Conservation (phyloP, 2,797 vertebrate genomes). For the Phyllotis vaccarum region DNA sequence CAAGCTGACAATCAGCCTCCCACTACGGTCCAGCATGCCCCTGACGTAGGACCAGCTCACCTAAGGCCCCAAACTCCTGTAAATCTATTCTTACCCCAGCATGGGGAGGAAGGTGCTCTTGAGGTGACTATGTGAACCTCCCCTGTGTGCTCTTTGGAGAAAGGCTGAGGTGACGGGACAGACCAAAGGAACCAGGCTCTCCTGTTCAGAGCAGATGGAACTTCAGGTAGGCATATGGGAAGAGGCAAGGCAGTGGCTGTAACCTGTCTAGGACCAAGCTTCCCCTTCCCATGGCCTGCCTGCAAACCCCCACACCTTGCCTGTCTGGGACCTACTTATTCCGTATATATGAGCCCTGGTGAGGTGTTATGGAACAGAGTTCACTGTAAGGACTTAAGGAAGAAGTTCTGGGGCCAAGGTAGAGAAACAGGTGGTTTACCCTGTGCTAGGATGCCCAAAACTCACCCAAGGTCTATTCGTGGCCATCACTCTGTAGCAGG, state of each 20-base stretch:
- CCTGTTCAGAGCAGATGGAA: neutral
- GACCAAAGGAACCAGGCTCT: neutral
- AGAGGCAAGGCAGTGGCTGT: neutral
- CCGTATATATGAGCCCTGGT: neutral
- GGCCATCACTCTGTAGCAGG: neutral
- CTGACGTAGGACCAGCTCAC: neutral
- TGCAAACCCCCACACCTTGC: fast-evolving
- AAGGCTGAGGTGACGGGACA: neutral
- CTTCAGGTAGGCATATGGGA: no score
- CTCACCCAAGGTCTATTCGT: neutral
- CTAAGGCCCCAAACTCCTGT: neutral
- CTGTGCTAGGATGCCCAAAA: neutral
- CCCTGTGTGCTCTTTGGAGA: neutral
- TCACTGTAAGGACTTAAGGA: neutral
- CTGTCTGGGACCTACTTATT: neutral
- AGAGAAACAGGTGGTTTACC: fast-evolving
- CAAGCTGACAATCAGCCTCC: neutral
- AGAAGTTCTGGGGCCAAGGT: fast-evolving
- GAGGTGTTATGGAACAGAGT: neutral
- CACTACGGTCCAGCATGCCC: neutral
- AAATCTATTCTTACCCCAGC: neutral
- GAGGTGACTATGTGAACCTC: neutral
- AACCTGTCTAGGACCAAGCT: neutral
- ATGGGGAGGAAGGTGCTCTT: neutral
- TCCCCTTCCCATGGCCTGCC: neutral